A percentile compares a stretch with the other conserved stretches of the same genome.
Conservation (phyloP, 1,140 invertebrate genomes). For the Anoplolepis gracilipes region DNA sequence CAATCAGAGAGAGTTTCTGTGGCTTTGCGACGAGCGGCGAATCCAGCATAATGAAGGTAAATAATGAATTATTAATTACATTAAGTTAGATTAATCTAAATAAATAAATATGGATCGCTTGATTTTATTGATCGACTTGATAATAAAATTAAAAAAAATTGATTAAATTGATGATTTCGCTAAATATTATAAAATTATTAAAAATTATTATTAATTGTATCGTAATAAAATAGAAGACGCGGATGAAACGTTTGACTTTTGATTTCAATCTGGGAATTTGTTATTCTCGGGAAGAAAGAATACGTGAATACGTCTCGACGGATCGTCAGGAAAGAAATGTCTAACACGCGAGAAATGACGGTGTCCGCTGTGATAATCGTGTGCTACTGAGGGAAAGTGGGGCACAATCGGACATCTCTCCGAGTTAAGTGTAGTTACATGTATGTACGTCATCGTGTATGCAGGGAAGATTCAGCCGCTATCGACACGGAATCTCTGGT, state of each 20-base stretch:
- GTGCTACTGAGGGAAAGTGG: constrained; percentile 40
- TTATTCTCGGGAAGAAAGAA: neutral
- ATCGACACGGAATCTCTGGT: constrained; percentile 25
- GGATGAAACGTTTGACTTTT: neutral
- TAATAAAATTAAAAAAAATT: neutral
- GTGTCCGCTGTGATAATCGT: constrained; percentile 45
- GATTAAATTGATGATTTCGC: neutral
- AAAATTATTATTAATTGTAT: constrained; percentile 19
- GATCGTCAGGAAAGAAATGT: constrained; percentile 24
- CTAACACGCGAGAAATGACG: constrained; percentile 1
- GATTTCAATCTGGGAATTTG: neutral
- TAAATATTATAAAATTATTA: neutral
- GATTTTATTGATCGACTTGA: neutral
- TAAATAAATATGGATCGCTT: neutral
- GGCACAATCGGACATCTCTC: constrained; percentile 45
- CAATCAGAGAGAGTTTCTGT: constrained; percentile 35
- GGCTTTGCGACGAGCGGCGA: neutral
- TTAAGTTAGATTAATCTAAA: neutral
- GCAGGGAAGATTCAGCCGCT: constrained; percentile 10
- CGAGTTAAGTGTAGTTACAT: constrained; percentile 31
- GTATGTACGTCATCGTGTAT: neutral
- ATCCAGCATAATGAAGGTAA: no score
- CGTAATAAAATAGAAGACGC: no score
- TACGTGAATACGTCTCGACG: neutral
- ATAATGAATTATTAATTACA: neutral